Evolutionary conservation across 1,140 invertebrate species (phyloP).

Genomic region (Limonius californicus): DNA sequence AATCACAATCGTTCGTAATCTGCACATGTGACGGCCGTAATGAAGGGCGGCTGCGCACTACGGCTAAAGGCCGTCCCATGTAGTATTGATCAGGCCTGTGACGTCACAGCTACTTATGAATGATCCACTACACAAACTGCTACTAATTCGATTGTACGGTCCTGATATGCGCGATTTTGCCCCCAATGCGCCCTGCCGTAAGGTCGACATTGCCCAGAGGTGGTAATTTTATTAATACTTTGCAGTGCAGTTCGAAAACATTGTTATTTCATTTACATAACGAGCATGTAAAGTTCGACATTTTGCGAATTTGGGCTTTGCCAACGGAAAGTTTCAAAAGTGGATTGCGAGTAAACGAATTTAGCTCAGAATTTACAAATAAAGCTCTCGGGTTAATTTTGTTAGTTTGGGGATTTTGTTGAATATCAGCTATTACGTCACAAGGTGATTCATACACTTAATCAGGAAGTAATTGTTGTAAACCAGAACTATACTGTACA

Average conservation of each 20-base stretch:
- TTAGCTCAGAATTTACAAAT: too few relatives aligned
- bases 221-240: constrained; percentile 12
- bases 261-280: constrained; percentile 12
- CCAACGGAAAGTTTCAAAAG: too few relatives aligned
- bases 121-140: constrained; percentile 40
- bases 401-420: too few relatives aligned
- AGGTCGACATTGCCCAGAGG: neutral
- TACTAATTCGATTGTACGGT: constrained; percentile 28
- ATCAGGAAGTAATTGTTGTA: too few relatives aligned
- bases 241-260: neutral
- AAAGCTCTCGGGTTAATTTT: too few relatives aligned
- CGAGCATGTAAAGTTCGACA: neutral
- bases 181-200: neutral
- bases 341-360: too few relatives aligned
- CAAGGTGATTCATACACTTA: too few relatives aligned
- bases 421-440: too few relatives aligned
- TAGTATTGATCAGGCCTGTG: constrained; percentile 41
- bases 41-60: constrained; percentile 27
- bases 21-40: constrained; percentile 36
- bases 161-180: neutral
- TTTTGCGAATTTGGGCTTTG: neutral
- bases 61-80: constrained; percentile 22
- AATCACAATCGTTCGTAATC: constrained; percentile 20
- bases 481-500: too few relatives aligned
- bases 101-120: constrained; percentile 44